Evolutionary conservation across 2,888 invertebrate species (phyloP).

Genomic region (Drosophila subquinaria): DNA sequence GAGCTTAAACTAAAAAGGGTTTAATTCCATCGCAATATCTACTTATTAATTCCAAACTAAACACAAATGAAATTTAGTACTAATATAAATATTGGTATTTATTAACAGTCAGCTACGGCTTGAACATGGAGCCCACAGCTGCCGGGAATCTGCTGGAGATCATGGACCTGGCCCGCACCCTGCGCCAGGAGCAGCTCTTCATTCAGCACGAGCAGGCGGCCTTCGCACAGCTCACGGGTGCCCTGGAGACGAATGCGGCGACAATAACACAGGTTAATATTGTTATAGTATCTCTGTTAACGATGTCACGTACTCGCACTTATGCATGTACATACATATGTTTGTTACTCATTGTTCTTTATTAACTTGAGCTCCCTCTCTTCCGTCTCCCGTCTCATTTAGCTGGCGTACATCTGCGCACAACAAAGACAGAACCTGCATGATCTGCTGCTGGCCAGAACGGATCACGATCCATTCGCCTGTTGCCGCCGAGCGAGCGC

Average conservation of each 20-base stretch:
- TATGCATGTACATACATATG: not conserved
- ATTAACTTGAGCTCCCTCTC: conserved; percentile 14
- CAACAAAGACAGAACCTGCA: conserved; percentile 94
- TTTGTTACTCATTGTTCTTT: conserved; percentile 27
- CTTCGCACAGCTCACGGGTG: conserved; percentile 91
- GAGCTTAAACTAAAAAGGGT: no score
- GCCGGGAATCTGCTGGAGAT: conserved; percentile 85
- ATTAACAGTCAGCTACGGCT: conserved; percentile 38
- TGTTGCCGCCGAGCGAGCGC: conserved; percentile 91
- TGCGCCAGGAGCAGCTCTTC: conserved; percentile 91
- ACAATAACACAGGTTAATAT: conserved; percentile 86
- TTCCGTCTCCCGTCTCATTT: conserved; percentile 83
- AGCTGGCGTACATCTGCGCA: conserved; percentile 93
- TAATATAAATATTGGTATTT: not conserved
- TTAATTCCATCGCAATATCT: no score
- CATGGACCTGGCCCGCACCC: conserved; percentile 85
- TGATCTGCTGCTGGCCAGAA: conserved; percentile 90
- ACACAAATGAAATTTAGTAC: not conserved
- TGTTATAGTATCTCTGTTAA: not conserved
- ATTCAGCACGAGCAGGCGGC: conserved; percentile 94
- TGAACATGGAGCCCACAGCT: conserved; percentile 83
- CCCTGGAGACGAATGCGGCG: conserved; percentile 87
- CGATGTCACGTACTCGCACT: conserved; percentile 30
- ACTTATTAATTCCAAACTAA: not conserved
- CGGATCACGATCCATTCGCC: conserved; percentile 91